Conservation (phyloP, 1,140 invertebrate species). For the Octopus bimaculoides region DNA sequence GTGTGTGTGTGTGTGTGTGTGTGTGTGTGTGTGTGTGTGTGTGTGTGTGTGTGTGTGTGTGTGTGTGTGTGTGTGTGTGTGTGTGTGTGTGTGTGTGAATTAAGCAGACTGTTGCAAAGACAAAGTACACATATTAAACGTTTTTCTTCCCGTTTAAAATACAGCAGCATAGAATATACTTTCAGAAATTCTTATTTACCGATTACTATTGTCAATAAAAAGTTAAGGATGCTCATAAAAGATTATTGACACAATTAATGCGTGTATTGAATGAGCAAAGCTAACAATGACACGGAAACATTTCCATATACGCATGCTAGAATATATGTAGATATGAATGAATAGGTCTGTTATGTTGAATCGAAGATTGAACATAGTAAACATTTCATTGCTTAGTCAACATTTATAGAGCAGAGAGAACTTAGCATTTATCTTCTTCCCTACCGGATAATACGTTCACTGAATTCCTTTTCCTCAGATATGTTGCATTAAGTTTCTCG, state of each 20-base stretch:
- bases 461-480: no score
- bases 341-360: no score
- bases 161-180: neutral
- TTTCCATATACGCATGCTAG: no score
- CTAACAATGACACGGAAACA: no score
- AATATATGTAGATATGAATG: no score
- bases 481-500: no score
- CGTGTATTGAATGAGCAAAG: neutral
- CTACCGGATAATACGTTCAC: no score
- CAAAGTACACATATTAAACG: neutral
- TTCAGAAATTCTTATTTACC: neutral
- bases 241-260: neutral
- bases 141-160: neutral
- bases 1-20: no score
- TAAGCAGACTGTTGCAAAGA: neutral
- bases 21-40: neutral
- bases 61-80: neutral
- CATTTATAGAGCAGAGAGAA: no score
- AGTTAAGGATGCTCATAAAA: neutral
- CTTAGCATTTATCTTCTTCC: no score
- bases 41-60: neutral
- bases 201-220: neutral
- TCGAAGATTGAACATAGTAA: no score
- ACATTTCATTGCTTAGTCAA: no score
- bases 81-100: neutral